These are phyloP conservation scores for Drosophila cognata DNA, from an alignment of 2,888 invertebrate genomes.

Conservation along the genomic window DNA sequence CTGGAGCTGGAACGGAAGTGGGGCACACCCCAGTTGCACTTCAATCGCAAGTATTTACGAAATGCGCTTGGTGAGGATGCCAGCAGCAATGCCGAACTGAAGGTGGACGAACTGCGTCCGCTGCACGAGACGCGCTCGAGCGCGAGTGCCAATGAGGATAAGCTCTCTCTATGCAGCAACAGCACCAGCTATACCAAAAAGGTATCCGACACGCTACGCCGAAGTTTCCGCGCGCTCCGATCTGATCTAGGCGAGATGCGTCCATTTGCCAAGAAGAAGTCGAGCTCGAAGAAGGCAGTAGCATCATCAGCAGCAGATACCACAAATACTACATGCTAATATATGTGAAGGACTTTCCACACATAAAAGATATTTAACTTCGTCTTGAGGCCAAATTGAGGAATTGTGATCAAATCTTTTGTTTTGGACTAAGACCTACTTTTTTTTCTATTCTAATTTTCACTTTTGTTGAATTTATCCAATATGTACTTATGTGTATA, in stretches of 20 bases:
- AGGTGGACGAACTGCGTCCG: constrained; percentile 61
- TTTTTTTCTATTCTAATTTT: background rate
- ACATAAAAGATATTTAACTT: background rate
- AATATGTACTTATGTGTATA: background rate
- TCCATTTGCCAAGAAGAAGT: constrained; percentile 75
- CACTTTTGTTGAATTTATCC: background rate
- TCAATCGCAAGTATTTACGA: constrained; percentile 83
- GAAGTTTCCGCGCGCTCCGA: constrained; percentile 82
- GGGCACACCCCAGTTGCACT: constrained; percentile 83
- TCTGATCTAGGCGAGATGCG: constrained; percentile 79
- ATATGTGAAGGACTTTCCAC: background rate
- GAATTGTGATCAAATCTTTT: constrained; percentile 1
- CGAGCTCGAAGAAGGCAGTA: constrained; percentile 2
- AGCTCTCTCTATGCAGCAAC: constrained; percentile 76
- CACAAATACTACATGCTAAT: background rate
- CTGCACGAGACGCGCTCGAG: constrained; percentile 30
- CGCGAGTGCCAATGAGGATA: constrained; percentile 63
- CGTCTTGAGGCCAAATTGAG: background rate
- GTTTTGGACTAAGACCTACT: background rate
- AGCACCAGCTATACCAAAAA: constrained; percentile 81
- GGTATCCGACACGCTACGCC: constrained; percentile 77
- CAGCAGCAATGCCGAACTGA: constrained; percentile 21
- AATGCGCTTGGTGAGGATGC: constrained; percentile 65
- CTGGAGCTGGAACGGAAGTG: constrained; percentile 79
- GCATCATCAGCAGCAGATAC: constrained; percentile 1